Evolutionary conservation across 2,797 vertebrate species (phyloP).

Genomic region (Protonibea diacanthus): DNA sequence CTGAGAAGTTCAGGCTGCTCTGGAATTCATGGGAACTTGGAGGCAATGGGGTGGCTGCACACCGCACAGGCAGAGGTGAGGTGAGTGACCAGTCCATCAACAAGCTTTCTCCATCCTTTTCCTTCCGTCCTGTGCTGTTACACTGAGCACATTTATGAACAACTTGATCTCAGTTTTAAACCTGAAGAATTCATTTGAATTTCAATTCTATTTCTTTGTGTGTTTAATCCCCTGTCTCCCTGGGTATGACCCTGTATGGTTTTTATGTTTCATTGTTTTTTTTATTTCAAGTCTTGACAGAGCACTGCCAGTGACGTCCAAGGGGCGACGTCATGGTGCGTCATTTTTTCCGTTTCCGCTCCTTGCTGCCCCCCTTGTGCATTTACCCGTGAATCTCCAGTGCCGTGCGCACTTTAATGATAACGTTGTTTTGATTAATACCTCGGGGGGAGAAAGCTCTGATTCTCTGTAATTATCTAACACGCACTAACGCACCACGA

Average conservation of each 20-base stretch:
- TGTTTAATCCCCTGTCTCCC: neutral
- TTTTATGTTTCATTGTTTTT: neutral
- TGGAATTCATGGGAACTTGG: neutral
- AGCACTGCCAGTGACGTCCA: slow-evolving; percentile 18
- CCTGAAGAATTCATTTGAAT: too few species aligned
- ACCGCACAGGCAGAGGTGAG: too few species aligned
- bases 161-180: neutral
- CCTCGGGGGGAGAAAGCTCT: neutral
- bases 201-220: neutral
- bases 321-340: slow-evolving; percentile 50
- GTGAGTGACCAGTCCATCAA: too few species aligned
- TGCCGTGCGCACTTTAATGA: neutral
- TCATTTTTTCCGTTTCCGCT: slow-evolving; percentile 77
- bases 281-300: neutral
- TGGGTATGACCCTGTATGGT: neutral
- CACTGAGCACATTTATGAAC: too few species aligned
- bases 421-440: neutral
- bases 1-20: neutral
- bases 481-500: too few species aligned
- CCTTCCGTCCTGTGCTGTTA: neutral
- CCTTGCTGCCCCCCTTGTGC: neutral
- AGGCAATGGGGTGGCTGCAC: neutral
- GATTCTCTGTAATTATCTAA: slow-evolving; percentile 18
- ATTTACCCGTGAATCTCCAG: neutral
- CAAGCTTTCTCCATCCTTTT: neutral